Evolutionary conservation across 2,113 vertebrate species (phyloP), one percentile per base, ranked within the genome.

Genomic region (Campylomormyrus tamandua): DNA sequence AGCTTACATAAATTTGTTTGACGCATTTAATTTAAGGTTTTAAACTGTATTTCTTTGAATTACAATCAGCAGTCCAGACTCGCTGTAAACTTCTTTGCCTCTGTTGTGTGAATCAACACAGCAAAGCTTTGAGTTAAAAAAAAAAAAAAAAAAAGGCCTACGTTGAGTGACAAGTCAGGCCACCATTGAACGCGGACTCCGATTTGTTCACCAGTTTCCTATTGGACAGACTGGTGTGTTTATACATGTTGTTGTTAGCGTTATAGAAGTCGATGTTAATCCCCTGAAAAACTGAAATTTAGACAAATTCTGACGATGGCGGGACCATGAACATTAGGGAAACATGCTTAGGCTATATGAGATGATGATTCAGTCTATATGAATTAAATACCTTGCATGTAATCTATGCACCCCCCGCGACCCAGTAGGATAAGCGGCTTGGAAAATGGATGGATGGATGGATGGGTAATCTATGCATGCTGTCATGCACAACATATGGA

Each of bases 91-190:
- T 89, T 49, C 13, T 8, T 48, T 77, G 35, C 24, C 15, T 31
- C n/a, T 17, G 45, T 1, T 15, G 24, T 89, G 56, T 89, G 66
- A 77, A 58, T 46, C 53, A 89, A 74, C 24, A 89, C 24, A 74
- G 66, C 42, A 45, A 88, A 24, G 53, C 31, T 88, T 39, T 62
- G 88, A 3, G 21, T 35, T 52, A 53, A 49, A 86, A 88, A 66
- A 66, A 42, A 88, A 53, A 49, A 86, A 88, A 66, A 66, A 42
- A 88, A 46, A 46, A 48, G 11, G 48, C 31, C 31, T 31, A 52
- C 15, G 19, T 24, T 83, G 88, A 89, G 27, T 89, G 88, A 89
- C 88, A 89, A 89, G 74, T 21, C 27, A 83, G 39, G 17, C 31
- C 31, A 53, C 88, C 88, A 89, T 52, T 89, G 58, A 80, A 19